These are phyloP conservation scores for Amazona vittata DNA, from an alignment of 2,113 vertebrate species.

Conservation along the genomic window DNA sequence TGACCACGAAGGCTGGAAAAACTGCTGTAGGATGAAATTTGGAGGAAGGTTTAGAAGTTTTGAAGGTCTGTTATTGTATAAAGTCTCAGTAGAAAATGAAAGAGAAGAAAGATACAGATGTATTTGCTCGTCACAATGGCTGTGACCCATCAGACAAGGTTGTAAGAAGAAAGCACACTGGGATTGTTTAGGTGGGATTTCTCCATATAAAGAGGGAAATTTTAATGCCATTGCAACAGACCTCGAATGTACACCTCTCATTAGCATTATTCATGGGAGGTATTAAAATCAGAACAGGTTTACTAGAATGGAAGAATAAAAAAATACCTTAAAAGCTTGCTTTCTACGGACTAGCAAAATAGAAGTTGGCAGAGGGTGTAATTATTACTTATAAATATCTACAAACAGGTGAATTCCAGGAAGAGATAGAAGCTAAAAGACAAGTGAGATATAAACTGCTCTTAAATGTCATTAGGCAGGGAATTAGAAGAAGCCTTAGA, in stretches of 20 bases:
- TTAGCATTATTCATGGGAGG: background rate
- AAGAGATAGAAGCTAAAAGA: constrained; percentile 29
- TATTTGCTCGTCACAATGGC: background rate
- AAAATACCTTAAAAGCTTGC: background rate
- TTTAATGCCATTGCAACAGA: background rate
- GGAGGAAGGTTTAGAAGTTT: background rate
- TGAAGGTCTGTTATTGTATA: background rate
- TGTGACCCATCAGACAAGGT: background rate
- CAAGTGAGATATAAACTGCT: constrained; percentile 29
- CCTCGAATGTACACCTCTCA: background rate
- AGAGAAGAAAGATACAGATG: background rate
- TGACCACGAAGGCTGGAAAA: background rate
- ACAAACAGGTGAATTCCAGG: constrained; percentile 14
- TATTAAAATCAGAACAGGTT: background rate
- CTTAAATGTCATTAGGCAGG: constrained; percentile 26
- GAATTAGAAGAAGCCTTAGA: constrained; percentile 26
- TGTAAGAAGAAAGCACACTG: background rate
- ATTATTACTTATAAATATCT: constrained; percentile 37
- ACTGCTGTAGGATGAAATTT: background rate
- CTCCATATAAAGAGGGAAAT: background rate
- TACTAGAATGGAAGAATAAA: background rate
- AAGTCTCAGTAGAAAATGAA: background rate
- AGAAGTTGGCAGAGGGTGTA: background rate
- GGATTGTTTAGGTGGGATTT: background rate
- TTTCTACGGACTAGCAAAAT: background rate